A percentile compares a stretch with the other conserved stretches of the same genome.
These are phyloP conservation scores for Drosophila eohydei DNA, from an alignment of 2,888 invertebrate species.

Conservation along the genomic window DNA sequence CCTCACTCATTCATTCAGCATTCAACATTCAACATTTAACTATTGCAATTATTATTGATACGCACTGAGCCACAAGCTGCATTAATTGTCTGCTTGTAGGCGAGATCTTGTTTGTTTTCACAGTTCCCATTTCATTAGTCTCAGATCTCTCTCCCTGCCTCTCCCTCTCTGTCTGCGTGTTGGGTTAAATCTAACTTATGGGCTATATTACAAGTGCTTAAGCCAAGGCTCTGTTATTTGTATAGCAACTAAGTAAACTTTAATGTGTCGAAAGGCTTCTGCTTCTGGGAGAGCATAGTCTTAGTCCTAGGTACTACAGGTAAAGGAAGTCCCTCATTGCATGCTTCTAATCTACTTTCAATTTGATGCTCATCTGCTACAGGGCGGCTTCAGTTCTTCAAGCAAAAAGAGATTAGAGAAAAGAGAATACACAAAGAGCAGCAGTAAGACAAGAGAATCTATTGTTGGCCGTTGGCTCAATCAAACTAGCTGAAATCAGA, in stretches of 20 bases:
- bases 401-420: too few relatives aligned
- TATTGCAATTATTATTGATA: slow-evolving; percentile 40
- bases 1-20: slow-evolving; percentile 1
- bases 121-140: slow-evolving; percentile 10
- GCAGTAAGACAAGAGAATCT: neutral
- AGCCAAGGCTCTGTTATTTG: neutral
- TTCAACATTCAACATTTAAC: slow-evolving; percentile 25
- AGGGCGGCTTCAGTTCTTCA: too few relatives aligned
- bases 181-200: neutral
- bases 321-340: too few relatives aligned
- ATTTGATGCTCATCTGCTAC: too few relatives aligned
- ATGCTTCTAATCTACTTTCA: too few relatives aligned
- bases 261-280: neutral
- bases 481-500: neutral
- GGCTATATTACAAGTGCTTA: neutral
- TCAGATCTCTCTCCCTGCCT: neutral
- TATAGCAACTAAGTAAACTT: neutral
- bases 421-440: neutral
- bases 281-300: neutral
- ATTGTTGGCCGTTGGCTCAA: neutral
- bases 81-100: slow-evolving; percentile 5
- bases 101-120: slow-evolving; percentile 3
- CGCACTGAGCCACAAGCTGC: neutral
- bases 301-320: too few relatives aligned
- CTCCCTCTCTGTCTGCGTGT: neutral